These are phyloP conservation scores for Sepioteuthis lessoniana DNA, from an alignment of 2,888 invertebrate species.

Conservation along the genomic window DNA sequence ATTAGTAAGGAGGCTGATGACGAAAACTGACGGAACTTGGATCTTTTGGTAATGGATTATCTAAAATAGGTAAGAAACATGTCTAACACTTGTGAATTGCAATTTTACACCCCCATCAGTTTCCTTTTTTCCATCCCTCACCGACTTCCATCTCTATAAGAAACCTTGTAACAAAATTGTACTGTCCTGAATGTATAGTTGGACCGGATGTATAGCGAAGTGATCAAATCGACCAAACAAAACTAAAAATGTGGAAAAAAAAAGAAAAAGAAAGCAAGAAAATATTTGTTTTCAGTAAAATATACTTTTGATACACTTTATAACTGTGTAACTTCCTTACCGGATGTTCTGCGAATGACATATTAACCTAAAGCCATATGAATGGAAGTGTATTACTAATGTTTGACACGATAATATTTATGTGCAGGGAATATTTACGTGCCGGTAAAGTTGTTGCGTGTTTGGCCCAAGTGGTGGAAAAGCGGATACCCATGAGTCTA, in stretches of 20 bases:
- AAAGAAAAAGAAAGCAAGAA: background rate
- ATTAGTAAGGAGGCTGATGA: too few relatives aligned
- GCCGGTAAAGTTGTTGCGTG: too few relatives aligned
- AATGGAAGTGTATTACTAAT: background rate
- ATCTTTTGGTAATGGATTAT: too few relatives aligned
- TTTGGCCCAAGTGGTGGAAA: too few relatives aligned
- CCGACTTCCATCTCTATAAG: too few relatives aligned
- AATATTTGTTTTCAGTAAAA: background rate
- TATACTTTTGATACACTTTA: background rate
- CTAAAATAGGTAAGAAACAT: too few relatives aligned
- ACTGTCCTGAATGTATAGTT: background rate
- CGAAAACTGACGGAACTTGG: too few relatives aligned
- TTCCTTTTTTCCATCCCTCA: too few relatives aligned
- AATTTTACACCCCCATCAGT: too few relatives aligned
- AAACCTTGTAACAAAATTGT: background rate
- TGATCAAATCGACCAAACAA: background rate
- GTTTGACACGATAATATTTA: background rate
- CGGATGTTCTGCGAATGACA: background rate
- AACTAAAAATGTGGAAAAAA: background rate
- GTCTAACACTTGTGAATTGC: too few relatives aligned
- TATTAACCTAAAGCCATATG: background rate
- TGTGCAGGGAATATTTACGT: background rate
- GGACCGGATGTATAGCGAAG: background rate
- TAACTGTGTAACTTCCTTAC: background rate
- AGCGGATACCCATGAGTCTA: too few relatives aligned